A percentile compares a stretch with the other conserved stretches of the same genome.
Evolutionary conservation across 2,797 vertebrate species (phyloP).

Genomic region (Melanotaenia pygmaea): DNA sequence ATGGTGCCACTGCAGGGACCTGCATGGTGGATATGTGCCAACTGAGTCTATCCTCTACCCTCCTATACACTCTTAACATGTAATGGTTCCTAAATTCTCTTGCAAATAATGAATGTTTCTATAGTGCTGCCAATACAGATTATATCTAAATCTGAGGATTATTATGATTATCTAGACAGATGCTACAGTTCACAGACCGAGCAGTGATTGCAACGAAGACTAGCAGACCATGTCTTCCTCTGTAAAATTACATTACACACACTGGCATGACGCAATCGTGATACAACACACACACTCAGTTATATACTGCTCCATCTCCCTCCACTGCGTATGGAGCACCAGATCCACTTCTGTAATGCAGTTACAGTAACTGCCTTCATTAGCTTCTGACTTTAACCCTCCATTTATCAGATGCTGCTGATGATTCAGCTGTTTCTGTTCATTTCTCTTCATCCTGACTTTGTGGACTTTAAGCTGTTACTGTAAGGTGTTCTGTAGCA

Average conservation of each 20-base stretch:
- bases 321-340: neutral
- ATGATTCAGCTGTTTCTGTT: neutral
- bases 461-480: neutral
- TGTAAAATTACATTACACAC: conserved; percentile 19
- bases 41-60: no score
- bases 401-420: conserved; percentile 4
- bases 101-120: neutral
- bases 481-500: neutral
- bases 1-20: no score
- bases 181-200: neutral
- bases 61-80: neutral
- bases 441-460: neutral
- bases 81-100: neutral
- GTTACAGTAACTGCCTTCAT: conserved; percentile 14
- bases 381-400: conserved; percentile 27
- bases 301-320: neutral
- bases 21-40: no score
- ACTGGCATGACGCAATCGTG: neutral
- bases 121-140: neutral
- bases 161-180: conserved; percentile 2
- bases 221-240: neutral
- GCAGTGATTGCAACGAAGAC: neutral
- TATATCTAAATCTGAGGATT: neutral
- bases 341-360: conserved; percentile 2
- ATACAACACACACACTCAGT: neutral